Evolutionary conservation across 1,140 invertebrate species (phyloP).

Genomic region (Hylaeus volcanicus): DNA sequence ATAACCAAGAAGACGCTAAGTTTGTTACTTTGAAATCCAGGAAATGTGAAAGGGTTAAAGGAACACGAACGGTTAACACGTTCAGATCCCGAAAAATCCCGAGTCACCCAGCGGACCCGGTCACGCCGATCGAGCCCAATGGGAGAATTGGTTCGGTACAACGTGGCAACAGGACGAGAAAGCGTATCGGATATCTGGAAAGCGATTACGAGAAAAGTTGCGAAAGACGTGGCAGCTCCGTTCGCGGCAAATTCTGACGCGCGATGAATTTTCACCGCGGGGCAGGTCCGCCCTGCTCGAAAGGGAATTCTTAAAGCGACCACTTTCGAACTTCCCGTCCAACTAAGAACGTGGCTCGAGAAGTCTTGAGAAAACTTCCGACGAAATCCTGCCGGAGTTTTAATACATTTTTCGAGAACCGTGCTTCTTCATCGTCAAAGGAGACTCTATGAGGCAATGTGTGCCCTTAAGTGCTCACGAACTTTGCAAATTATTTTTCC

Average conservation of each 20-base stretch:
- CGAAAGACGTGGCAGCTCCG: neutral
- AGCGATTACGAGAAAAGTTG: conserved; percentile 18
- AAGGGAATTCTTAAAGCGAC: conserved; percentile 47
- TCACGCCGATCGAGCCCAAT: no score
- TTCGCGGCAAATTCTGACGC: conserved; percentile 14
- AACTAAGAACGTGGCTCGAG: conserved; percentile 22
- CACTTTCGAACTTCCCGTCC: conserved; percentile 30
- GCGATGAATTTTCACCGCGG: conserved; percentile 39
- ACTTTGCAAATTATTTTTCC: neutral
- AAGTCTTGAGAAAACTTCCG: conserved; percentile 18
- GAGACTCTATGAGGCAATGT: neutral
- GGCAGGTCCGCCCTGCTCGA: conserved; percentile 4
- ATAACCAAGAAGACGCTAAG: no score
- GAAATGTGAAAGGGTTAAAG: no score
- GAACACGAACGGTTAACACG: no score
- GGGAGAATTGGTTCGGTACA: neutral
- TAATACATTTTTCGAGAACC: conserved; percentile 41
- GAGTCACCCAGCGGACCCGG: no score
- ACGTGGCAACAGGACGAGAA: neutral
- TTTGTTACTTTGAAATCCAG: no score
- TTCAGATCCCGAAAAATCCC: no score
- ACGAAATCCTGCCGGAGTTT: conserved; percentile 28
- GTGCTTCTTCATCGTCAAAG: neutral
- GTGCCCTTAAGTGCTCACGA: neutral
- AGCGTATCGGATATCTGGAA: neutral